phyloP scores from a whole-genome alignment of 92 coral and sea anemone species.

The Palythoa grandis region DNA sequence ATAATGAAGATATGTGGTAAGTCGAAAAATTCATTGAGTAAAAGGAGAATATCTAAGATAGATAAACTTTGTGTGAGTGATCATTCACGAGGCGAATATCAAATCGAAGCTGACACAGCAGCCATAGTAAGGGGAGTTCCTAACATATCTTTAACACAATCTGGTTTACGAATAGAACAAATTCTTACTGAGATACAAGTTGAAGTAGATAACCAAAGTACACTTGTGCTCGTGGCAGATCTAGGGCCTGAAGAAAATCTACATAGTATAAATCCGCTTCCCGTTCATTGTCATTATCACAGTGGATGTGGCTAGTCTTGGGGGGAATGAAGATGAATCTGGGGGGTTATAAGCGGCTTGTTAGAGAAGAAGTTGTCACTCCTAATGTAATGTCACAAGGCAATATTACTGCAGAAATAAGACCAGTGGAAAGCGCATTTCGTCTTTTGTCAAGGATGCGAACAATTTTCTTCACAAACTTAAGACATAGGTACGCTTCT shows the following conservation, averaged over 20 bases:
- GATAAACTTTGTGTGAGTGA: neutral
- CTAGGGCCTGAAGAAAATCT: neutral
- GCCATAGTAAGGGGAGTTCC: neutral
- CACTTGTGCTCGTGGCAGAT: neutral
- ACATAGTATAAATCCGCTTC: neutral
- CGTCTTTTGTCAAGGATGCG: too few species aligned
- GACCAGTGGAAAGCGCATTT: neutral
- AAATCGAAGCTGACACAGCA: neutral
- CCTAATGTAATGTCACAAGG: neutral
- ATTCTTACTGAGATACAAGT: neutral
- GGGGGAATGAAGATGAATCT: neutral
- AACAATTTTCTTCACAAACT: too few species aligned
- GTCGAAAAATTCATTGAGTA: neutral
- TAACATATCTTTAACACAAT: neutral
- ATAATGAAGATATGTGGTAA: neutral
- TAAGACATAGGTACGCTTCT: too few species aligned
- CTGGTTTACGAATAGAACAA: neutral
- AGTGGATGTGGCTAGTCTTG: neutral
- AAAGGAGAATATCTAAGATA: neutral
- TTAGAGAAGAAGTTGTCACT: neutral
- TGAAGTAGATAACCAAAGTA: neutral
- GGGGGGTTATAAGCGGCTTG: neutral
- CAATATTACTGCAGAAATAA: neutral
- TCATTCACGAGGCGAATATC: neutral
- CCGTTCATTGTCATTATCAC: neutral